Percentiles rank a stretch among this genome's conserved stretches.
Evolutionary conservation across 2,797 vertebrate genomes (phyloP).

Genomic region (Melopsittacus undulatus): DNA sequence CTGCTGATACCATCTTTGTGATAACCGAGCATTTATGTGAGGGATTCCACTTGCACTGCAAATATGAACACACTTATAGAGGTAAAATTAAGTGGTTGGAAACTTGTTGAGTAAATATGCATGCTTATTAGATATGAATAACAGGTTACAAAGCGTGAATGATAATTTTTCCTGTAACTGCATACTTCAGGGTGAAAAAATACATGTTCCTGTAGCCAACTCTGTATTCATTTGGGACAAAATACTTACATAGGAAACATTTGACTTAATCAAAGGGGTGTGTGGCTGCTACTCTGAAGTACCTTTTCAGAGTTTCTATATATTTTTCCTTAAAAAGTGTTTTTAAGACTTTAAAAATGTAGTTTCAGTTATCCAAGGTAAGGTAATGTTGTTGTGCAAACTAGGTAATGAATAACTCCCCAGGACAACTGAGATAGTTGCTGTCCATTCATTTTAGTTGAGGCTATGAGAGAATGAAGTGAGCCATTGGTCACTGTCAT

Average conservation of each 20-base stretch:
- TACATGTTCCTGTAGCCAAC: rapidly evolving
- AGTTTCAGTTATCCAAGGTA: not conserved
- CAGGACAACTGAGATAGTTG: not conserved
- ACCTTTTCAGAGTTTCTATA: not conserved
- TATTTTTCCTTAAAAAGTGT: not conserved
- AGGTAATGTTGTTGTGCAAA: not conserved
- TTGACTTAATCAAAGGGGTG: not conserved
- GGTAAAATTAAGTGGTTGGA: not conserved
- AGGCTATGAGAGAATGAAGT: not conserved
- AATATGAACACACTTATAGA: not conserved
- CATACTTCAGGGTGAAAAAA: not conserved
- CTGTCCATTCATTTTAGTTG: not conserved
- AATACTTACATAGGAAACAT: not conserved
- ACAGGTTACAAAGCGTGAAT: not conserved
- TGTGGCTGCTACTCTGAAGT: not conserved
- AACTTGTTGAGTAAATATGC: not conserved
- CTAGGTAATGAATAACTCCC: not conserved
- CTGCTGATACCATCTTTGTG: not conserved
- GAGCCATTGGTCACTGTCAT: not conserved
- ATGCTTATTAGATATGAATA: not conserved
- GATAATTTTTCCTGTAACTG: not conserved
- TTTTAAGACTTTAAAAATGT: not conserved
- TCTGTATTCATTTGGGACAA: not conserved
- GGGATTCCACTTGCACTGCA: not conserved
- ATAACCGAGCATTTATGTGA: not conserved